Evolutionary conservation across 2,797 vertebrate genomes (phyloP), one percentile per base, ranked within the genome.

Genomic region (Perodicticus potto): DNA sequence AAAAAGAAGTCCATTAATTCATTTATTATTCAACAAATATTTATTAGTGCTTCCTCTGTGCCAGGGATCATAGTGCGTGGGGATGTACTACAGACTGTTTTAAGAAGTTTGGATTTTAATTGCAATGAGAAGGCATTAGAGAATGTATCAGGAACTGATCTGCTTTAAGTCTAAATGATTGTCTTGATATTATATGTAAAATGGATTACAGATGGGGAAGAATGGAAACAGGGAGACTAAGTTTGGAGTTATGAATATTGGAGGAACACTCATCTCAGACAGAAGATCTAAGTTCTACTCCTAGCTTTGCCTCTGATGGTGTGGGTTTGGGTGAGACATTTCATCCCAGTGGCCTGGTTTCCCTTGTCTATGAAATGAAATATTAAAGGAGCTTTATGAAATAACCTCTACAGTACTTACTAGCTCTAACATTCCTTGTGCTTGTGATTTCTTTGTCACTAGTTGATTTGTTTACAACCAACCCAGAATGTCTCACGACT

Each of bases 71-170:
- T 27, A 37, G 16, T 53, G 32, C 74, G 12, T 23, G 69, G 25
- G 61, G 32, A 88, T 80, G 27, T 72, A 76, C 17, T 77, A 2
- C 55, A 80, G n/a, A 32, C 32, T 1, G 1, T 63, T 94, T 37
- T 34, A 61, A 83, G 34, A 9, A 34, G 61, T 93, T 83, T 73
- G 10, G n/a, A 90, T 93, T 89, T 43, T 55, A 84, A 69, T 85
- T 89, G 32, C 59, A 55, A 29, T 59, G 59, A 78, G 29, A 96
- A 89, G 59, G 20, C 12, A 59, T 19, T 90, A n/a, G 22, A 95
- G 57, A 25, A 6, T 13, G 93, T 95, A 65, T 25, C 32, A 88
- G 43, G 32, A n/a, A 57, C 25, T 59, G 6, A 40, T 67, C 2
- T 43, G 61, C 43, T 88, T 59, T 40, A 78, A n/a, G 2, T 76